phyloP scores from a whole-genome alignment of 2,113 vertebrate species.

The Formicarius rufipectus region DNA sequence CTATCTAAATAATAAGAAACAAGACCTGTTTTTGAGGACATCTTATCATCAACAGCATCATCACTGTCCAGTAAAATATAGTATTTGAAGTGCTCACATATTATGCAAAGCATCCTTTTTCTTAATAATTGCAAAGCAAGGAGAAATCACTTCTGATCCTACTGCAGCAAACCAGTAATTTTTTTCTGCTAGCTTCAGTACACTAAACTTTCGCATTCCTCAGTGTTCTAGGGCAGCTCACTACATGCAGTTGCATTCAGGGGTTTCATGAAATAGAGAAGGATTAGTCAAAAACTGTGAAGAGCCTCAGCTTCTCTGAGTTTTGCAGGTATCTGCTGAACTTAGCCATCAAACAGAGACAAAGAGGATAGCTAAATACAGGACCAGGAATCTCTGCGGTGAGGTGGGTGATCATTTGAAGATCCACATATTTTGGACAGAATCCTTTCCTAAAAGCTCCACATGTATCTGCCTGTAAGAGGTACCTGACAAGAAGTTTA shows the following conservation, averaged over 20 bases:
- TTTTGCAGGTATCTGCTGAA: not conserved
- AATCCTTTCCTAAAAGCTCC: not conserved
- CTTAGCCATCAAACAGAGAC: not conserved
- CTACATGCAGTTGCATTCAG: not conserved
- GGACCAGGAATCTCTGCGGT: not conserved
- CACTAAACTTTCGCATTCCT: not conserved
- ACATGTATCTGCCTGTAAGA: not conserved
- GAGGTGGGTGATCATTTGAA: not conserved
- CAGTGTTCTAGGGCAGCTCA: not conserved
- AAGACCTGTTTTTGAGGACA: not conserved
- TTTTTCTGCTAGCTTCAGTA: not conserved
- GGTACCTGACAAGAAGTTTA: not conserved
- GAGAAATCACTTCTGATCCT: not conserved
- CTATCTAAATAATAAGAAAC: not conserved
- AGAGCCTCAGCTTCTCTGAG: not conserved
- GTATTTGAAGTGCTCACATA: not conserved
- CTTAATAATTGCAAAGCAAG: not conserved
- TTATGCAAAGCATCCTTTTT: not conserved
- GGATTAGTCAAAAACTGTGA: not conserved
- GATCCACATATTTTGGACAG: not conserved
- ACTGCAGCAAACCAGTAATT: fast-evolving
- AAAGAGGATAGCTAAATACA: not conserved
- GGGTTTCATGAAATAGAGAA: not conserved
- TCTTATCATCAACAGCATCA: not conserved
- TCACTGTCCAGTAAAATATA: not conserved